Evolutionary conservation across 1,140 invertebrate species (phyloP), one percentile per base, ranked within the genome.

Genomic region (Halyomorpha halys): DNA sequence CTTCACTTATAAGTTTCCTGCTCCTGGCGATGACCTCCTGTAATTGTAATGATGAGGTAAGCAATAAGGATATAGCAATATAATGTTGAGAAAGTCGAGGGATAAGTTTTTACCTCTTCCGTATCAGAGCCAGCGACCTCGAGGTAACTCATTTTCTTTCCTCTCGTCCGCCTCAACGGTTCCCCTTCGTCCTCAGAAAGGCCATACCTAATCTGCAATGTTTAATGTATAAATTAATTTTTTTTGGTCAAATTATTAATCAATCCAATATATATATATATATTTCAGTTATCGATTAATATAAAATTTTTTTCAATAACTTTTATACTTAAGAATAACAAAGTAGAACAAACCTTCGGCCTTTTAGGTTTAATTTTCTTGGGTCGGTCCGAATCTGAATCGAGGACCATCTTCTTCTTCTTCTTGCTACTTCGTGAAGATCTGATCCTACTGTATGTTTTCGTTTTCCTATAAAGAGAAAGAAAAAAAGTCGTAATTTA

Each of bases 71-170:
- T 53, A 3, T 53, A 23, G 15, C 0, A n/a, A n/a, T 15, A 6
- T 56, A 5, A 56, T 56, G 2, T 23, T 23, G 4, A 11, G 9
- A 23, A 49, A 18, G 2, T 49, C 5, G 16, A 9, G 47, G 14
- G 5, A 49, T 16, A 49, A 18, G n/a, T 67, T 73, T 72, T 77
- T 73, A 85, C 84, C 73, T 84, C 83, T 70, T 85, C 84, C 18
- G 81, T 84, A 72, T 78, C 84, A 65, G 76, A 83, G 72, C 78
- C 84, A 68, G 79, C 76, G 67, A 78, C 79, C 74, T 86, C 84
- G 44, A 85, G 77, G 71, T 86, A 88, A 69, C 84, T 86, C 51
- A 86, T 84, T 70, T 85, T 85, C 30, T 82, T 79, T 2, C 85
- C 85, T 56, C 86, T 77, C 3, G 85, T 86, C 19, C 82, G 75